A percentile compares a stretch with the other conserved stretches of the same genome.
Evolutionary conservation across 2,888 invertebrate genomes (phyloP).

Genomic region (Lucinisca nassula): DNA sequence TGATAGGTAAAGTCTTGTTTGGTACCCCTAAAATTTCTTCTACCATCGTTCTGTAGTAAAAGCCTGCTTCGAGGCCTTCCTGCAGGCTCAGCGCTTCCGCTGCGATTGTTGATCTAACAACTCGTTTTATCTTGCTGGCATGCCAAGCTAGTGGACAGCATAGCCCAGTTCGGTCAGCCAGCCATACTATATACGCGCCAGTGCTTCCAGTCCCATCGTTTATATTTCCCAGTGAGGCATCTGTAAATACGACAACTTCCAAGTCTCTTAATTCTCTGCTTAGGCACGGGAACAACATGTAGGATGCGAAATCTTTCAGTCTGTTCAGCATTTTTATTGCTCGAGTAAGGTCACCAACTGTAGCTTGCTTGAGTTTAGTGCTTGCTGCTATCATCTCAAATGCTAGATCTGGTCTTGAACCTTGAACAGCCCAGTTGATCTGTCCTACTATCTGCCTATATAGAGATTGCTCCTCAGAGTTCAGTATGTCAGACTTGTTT

Average conservation of each 20-base stretch:
- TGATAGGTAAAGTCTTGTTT: neutral
- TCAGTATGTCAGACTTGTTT: neutral
- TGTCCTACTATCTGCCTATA: slow-evolving; percentile 17
- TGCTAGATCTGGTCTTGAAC: slow-evolving; percentile 35
- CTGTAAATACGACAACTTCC: slow-evolving; percentile 9
- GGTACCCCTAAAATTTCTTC: slow-evolving; percentile 15
- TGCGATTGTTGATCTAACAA: slow-evolving; percentile 42
- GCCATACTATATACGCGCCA: slow-evolving; percentile 33
- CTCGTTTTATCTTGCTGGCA: slow-evolving; percentile 46
- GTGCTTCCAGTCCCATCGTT: slow-evolving; percentile 23
- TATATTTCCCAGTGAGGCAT: slow-evolving; percentile 29
- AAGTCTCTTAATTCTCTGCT: no score
- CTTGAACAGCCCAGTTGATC: slow-evolving; percentile 44
- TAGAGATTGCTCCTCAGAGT: neutral
- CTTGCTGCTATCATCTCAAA: slow-evolving; percentile 31
- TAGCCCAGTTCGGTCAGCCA: slow-evolving; percentile 25
- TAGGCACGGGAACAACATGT: neutral
- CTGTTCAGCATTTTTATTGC: neutral
- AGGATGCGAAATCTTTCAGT: neutral
- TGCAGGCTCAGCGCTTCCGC: slow-evolving; percentile 44
- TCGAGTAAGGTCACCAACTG: neutral
- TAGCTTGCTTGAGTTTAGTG: neutral
- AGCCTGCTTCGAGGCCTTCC: slow-evolving; percentile 48
- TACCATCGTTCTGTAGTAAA: slow-evolving; percentile 44
- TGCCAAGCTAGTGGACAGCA: slow-evolving; percentile 41